These are phyloP conservation scores for Tragelaphus buxtoni DNA, from an alignment of 2,113 vertebrate genomes.

Conservation along the genomic window DNA sequence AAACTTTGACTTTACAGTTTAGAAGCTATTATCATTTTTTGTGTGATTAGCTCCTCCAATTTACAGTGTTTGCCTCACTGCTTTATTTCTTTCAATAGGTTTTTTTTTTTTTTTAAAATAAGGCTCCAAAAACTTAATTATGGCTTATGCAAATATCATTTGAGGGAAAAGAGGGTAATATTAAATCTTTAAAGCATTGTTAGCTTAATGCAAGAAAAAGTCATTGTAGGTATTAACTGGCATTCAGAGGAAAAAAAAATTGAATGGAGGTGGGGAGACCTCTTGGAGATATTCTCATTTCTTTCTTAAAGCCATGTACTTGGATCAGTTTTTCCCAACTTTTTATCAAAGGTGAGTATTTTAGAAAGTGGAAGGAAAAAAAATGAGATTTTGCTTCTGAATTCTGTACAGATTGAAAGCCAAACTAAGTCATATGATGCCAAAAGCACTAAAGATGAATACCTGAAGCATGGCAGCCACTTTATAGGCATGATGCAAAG, in stretches of 20 bases:
- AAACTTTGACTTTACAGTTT: slow-evolving; percentile 67
- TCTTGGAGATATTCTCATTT: neutral
- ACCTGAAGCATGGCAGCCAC: neutral
- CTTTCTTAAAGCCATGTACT: neutral
- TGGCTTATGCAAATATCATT: slow-evolving; percentile 77
- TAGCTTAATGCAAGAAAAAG: slow-evolving; percentile 58
- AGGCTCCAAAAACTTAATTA: slow-evolving; percentile 75
- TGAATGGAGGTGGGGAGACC: neutral
- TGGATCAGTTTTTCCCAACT: neutral
- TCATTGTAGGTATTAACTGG: slow-evolving; percentile 35
- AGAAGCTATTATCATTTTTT: slow-evolving; percentile 68
- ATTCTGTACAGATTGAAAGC: neutral
- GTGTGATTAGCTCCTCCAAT: slow-evolving; percentile 66
- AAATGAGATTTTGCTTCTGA: neutral
- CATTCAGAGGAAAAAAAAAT: neutral
- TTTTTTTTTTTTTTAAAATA: slow-evolving; percentile 41
- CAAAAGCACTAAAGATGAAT: neutral
- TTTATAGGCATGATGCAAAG: neutral
- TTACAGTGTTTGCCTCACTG: slow-evolving; percentile 64
- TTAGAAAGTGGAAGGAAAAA: neutral
- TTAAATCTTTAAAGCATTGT: slow-evolving; percentile 73
- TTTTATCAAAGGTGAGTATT: neutral
- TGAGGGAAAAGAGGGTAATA: slow-evolving; percentile 69
- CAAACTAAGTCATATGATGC: neutral
- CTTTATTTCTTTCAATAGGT: slow-evolving; percentile 69